Conservation (phyloP, 2,113 vertebrate species). For the Cnemophilus loriae region DNA sequence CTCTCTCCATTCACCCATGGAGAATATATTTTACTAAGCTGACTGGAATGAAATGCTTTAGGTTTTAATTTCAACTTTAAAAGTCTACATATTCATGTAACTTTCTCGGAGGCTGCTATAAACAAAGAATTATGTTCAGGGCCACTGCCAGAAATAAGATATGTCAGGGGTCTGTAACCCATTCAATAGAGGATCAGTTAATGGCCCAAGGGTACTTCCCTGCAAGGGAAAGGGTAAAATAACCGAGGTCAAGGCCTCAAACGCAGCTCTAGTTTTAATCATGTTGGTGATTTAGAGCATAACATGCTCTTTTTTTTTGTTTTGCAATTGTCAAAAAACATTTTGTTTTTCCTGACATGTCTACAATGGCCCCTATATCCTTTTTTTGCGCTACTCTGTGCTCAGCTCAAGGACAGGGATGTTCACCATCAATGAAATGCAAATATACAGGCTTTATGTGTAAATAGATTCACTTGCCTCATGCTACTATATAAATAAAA, state of each 20-base stretch:
- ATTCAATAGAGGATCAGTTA: constrained; percentile 48
- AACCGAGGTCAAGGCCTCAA: constrained; percentile 55
- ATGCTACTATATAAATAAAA: too few relatives aligned
- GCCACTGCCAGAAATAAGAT: constrained; percentile 68
- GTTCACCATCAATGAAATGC: neutral
- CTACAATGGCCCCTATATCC: neutral
- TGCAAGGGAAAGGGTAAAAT: constrained; percentile 64
- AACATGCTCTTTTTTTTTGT: neutral
- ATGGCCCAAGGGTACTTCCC: constrained; percentile 70
- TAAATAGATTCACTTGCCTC: neutral
- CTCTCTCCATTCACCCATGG: constrained; percentile 34
- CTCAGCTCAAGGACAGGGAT: neutral
- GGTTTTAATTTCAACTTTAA: constrained; percentile 50
- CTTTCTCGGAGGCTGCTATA: constrained; percentile 51
- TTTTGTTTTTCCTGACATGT: constrained; percentile 32
- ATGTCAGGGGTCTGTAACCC: constrained; percentile 68
- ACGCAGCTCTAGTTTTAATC: constrained; percentile 42
- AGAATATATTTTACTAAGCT: constrained; percentile 51
- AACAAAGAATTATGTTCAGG: constrained; percentile 70
- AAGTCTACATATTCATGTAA: constrained; percentile 50
- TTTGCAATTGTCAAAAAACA: constrained; percentile 54
- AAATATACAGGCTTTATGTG: neutral
- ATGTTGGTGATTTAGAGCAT: constrained; percentile 61
- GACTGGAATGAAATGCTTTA: constrained; percentile 44
- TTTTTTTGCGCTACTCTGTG: neutral